phyloP scores from a whole-genome alignment of 2,888 invertebrate species.

The Diadegma fenestrale region DNA sequence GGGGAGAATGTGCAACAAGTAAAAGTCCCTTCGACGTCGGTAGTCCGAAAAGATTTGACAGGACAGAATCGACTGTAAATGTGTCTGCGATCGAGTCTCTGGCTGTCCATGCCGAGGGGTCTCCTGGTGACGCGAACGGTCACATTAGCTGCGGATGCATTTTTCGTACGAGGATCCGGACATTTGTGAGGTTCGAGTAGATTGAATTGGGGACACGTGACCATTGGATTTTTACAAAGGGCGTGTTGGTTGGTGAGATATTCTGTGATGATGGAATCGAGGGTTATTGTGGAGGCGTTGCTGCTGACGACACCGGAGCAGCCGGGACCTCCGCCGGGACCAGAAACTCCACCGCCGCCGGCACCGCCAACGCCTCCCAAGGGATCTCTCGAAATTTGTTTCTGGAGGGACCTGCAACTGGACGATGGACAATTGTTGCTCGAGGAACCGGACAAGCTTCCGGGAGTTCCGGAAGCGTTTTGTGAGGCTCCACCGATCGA shows the following conservation, averaged over 20 bases:
- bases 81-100: conserved; percentile 91
- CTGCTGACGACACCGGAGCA: conserved; percentile 78
- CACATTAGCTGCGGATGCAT: conserved; percentile 90
- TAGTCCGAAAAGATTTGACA: conserved; percentile 89
- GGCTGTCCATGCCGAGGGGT: conserved; percentile 86
- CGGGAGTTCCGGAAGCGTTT: neutral
- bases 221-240: conserved; percentile 98
- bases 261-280: conserved; percentile 97
- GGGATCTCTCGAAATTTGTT: conserved; percentile 85
- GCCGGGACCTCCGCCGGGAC: conserved; percentile 79
- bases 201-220: conserved; percentile 98
- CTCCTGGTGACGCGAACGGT: conserved; percentile 85
- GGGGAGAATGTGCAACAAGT: conserved; percentile 90
- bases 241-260: conserved; percentile 99
- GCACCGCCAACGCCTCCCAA: conserved; percentile 69
- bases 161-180: conserved; percentile 93
- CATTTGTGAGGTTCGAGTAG: conserved; percentile 97
- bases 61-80: conserved; percentile 94
- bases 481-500: neutral
- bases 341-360: conserved; percentile 68
- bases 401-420: conserved; percentile 86
- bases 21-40: conserved; percentile 91
- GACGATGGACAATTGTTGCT: neutral
- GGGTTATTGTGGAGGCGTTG: conserved; percentile 87
- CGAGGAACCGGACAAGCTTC: conserved; percentile 62